A percentile compares a stretch with the other conserved stretches of the same genome.
Conservation (phyloP, 2,113 vertebrate species). For the Cynocephalus volans region DNA sequence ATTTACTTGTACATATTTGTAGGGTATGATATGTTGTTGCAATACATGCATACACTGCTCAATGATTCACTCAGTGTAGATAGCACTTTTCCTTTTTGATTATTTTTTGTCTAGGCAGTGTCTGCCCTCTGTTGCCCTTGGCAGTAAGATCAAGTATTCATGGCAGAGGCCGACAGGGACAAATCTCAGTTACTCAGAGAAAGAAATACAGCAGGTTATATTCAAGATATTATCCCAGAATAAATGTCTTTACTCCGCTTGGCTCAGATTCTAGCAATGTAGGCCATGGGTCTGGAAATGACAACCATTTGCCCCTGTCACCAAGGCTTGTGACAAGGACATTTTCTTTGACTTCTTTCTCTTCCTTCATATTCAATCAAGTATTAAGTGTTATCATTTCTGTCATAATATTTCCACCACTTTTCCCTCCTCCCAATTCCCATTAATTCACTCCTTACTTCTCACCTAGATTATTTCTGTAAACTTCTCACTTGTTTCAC, state of each 20-base stretch:
- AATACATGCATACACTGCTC: too few relatives aligned
- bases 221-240: neutral
- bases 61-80: too few relatives aligned
- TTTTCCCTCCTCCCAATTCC: neutral
- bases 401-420: neutral
- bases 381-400: neutral
- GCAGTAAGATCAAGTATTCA: neutral
- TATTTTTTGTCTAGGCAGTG: neutral
- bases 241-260: neutral
- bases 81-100: too few relatives aligned
- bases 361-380: neutral
- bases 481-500: neutral
- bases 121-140: constrained; percentile 16
- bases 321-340: neutral
- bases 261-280: neutral
- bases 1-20: too few relatives aligned
- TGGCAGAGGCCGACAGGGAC: neutral
- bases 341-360: neutral
- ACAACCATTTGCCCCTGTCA: neutral
- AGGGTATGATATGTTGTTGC: too few relatives aligned
- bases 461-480: neutral
- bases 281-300: neutral
- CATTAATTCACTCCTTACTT: neutral
- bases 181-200: neutral
- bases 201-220: neutral